Percentiles rank a stretch among this genome's conserved stretches.
These are phyloP conservation scores for Rafetus swinhoei DNA, from an alignment of 2,113 vertebrate genomes.

Conservation along the genomic window DNA sequence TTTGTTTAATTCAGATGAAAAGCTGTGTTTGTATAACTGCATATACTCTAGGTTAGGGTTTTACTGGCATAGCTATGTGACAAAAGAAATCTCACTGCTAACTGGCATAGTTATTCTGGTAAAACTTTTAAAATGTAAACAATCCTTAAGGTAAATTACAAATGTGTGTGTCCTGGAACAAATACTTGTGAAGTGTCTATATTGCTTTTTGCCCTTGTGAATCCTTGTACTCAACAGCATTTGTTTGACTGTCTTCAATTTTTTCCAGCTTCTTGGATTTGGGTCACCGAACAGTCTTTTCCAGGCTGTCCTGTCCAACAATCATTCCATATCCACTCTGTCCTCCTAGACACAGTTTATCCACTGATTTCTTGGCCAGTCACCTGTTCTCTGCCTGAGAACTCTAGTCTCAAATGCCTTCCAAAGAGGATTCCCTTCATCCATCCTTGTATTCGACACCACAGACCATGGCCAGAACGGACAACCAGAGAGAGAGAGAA, in stretches of 20 bases:
- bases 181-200: background rate
- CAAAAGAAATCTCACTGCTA: background rate
- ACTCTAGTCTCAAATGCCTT: background rate
- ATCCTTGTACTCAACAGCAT: background rate
- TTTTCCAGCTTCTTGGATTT: background rate
- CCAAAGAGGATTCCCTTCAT: background rate
- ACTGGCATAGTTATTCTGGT: background rate
- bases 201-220: background rate
- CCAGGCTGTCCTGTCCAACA: background rate
- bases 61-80: background rate
- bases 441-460: background rate
- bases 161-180: rapidly evolving
- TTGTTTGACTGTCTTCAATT: background rate
- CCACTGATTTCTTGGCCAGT: background rate
- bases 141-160: background rate
- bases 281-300: background rate
- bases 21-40: background rate
- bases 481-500: background rate
- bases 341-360: background rate
- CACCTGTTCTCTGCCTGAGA: background rate
- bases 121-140: background rate
- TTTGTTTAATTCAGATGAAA: background rate
- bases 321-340: background rate
- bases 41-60: background rate
- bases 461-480: background rate